Conservation (phyloP, 2,113 vertebrate genomes). For the Lonchura striata region DNA sequence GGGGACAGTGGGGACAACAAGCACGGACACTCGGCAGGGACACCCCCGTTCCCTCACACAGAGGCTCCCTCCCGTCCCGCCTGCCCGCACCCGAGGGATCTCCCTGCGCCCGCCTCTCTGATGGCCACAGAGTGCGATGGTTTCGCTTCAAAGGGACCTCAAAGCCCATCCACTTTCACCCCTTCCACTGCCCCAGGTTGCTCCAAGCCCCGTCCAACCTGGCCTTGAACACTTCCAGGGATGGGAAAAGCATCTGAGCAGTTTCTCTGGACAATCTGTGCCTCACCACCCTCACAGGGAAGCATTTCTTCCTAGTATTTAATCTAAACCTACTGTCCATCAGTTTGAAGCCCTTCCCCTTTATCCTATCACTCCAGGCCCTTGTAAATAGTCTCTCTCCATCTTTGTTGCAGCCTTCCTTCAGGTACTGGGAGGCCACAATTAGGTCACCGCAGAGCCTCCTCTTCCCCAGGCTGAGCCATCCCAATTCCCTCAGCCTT, state of each 20-base stretch:
- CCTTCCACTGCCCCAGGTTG: not conserved
- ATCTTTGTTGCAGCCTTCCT: no score
- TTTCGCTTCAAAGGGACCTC: not conserved
- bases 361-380: not conserved
- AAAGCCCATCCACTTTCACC: not conserved
- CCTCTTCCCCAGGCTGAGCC: not conserved
- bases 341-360: not conserved
- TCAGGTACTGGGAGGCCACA: not conserved
- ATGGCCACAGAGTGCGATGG: not conserved
- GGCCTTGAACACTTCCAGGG: not conserved
- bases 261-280: not conserved
- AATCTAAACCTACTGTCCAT: not conserved
- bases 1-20: not conserved
- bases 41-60: fast-evolving
- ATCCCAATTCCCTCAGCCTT: not conserved
- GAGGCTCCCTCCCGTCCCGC: no score
- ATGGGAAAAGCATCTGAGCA: not conserved
- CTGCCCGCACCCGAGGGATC: not conserved
- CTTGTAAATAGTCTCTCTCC: not conserved
- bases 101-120: not conserved
- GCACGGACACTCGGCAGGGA: fast-evolving
- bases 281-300: not conserved
- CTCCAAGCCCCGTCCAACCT: not conserved
- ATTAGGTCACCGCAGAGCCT: not conserved
- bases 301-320: not conserved